Base-by-base conservation (phyloP, 2,888 invertebrate species). In the Rhimphoctona megacephalus region DNA sequence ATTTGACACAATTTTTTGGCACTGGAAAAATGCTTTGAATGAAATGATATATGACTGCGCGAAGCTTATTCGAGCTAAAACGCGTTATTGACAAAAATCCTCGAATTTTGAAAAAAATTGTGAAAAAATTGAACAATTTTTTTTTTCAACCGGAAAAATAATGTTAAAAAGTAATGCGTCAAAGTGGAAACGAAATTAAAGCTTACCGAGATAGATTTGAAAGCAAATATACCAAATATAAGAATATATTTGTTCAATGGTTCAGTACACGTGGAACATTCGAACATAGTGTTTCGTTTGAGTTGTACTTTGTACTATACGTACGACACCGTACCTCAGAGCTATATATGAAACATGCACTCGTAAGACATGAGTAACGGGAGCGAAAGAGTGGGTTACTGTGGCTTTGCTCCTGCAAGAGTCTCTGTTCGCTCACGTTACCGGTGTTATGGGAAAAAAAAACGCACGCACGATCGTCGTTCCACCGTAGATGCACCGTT, bases 381-480 rank as follows among this genome's bases (percentile, higher is more conserved):
- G 83, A 88, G 88, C 87, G 81, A 69, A 78, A 86, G 87, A 89
- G 89, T 89, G 87, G 89, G 88, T 89, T 89, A 89, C 86, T 81
- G 88, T 88, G 88, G 81, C 88, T 87, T 83, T 30, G 25, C 57
- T 82, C 81, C 81, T 77, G 30, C 57, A 74, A 79, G 82, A 80
- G 49, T 70, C 36, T 81, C 52, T 61, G 30, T 72, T 69, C 73
- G 80, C 25, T 39, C 57, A 67, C 30, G 61, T 33, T 19, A 49
- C 66, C 77, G 83, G 77, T 64, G 70, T 54, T 74, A 77, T 52
- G 72, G 66, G 46, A 33, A 70, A 49, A 83, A 77, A 78, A 69
- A 77, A 7, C 1, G 7, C n/a, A n/a, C 66, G 77, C 57, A 70
- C 83, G 78, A 85, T 77, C 82, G 78, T 77, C 82, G 78, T 84